Percentiles rank a stretch among this genome's conserved stretches.
These are phyloP conservation scores for Lagopus leucura DNA, from an alignment of 2,113 vertebrate genomes.

Conservation along the genomic window DNA sequence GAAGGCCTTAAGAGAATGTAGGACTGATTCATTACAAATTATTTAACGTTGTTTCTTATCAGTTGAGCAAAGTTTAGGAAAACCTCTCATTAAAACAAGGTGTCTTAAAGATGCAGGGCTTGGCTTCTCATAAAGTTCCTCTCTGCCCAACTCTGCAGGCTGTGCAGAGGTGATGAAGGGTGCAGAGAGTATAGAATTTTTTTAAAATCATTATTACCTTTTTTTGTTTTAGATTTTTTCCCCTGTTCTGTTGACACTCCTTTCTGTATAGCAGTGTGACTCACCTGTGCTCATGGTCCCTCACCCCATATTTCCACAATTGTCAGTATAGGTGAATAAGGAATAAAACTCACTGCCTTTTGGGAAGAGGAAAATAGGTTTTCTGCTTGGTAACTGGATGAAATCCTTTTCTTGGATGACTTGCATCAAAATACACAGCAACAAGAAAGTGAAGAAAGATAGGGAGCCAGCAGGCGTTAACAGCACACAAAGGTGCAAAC, in stretches of 20 bases:
- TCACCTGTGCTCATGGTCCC: neutral
- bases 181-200: too few species aligned
- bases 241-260: neutral
- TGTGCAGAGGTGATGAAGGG: neutral
- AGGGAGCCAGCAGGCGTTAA: neutral
- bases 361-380: neutral
- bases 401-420: neutral
- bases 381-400: neutral
- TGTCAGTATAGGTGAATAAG: neutral
- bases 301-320: neutral
- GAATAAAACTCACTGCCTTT: neutral
- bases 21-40: neutral
- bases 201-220: neutral
- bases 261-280: neutral
- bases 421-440: neutral
- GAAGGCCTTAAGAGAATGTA: neutral
- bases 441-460: neutral
- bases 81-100: neutral
- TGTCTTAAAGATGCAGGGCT: neutral
- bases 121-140: neutral
- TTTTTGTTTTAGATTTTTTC: accelerated
- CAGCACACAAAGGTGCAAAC: neutral
- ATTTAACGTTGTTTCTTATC: neutral
- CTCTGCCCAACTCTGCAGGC: neutral
- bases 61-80: neutral